phyloP scores from a whole-genome alignment of 2,888 invertebrate species.

The Ommatoiulus sabulosus region DNA sequence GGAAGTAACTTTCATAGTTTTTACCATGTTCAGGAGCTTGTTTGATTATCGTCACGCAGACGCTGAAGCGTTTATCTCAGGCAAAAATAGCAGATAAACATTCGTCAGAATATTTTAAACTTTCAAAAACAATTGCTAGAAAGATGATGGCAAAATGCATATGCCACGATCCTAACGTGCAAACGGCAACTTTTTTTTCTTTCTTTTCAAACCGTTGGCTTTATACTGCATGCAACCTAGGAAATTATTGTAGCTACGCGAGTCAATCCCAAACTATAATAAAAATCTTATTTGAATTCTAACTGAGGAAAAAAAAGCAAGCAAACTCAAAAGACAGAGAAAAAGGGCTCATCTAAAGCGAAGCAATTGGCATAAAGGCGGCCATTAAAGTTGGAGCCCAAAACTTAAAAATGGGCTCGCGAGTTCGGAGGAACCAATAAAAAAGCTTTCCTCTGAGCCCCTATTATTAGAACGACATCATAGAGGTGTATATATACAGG shows the following conservation, averaged over 20 bases:
- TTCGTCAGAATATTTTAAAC: background rate
- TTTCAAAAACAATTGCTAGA: background rate
- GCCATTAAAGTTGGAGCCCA: background rate
- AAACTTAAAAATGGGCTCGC: constrained; percentile 12
- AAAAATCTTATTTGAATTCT: constrained; percentile 29
- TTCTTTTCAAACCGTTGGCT: too few species aligned
- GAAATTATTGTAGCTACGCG: background rate
- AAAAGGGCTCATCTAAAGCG: background rate
- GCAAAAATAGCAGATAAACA: too few species aligned
- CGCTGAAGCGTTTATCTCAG: too few species aligned
- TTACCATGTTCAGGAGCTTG: too few species aligned
- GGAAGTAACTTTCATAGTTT: too few species aligned
- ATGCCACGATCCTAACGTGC: too few species aligned
- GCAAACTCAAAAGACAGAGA: background rate
- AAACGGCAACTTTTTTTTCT: too few species aligned
- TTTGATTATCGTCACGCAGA: too few species aligned
- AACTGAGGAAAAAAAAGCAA: background rate
- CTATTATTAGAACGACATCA: constrained; percentile 28
- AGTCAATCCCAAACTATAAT: background rate
- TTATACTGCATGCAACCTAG: background rate
- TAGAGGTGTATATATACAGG: background rate
- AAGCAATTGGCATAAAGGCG: constrained; percentile 28
- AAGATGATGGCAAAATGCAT: background rate
- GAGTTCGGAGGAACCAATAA: constrained; percentile 14
- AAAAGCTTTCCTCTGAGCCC: constrained; percentile 2